Evolutionary conservation across 2,797 vertebrate genomes (phyloP).

Genomic region (Pachyuromys duprasi): DNA sequence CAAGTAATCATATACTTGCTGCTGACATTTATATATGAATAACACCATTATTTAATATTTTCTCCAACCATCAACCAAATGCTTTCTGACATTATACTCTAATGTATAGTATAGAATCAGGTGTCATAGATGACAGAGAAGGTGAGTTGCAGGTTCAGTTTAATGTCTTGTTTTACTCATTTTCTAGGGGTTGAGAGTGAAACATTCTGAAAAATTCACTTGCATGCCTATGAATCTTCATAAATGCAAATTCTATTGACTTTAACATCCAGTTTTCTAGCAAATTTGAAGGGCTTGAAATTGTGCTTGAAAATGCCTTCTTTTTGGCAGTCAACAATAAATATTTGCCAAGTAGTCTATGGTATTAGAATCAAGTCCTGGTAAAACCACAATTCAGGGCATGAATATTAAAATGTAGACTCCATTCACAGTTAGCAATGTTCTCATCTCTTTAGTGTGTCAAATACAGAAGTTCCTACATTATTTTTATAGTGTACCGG

Average conservation of each 20-base stretch:
- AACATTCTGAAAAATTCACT: constrained; percentile 68
- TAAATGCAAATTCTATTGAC: constrained; percentile 71
- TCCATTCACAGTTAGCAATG: not conserved
- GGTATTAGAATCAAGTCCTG: constrained; percentile 62
- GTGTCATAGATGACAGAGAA: constrained; percentile 72
- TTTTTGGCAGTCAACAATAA: constrained; percentile 66
- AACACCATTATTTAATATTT: constrained; percentile 73
- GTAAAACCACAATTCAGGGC: constrained; percentile 14
- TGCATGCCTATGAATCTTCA: constrained; percentile 67
- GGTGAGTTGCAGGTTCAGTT: constrained; percentile 48
- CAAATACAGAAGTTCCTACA: not conserved
- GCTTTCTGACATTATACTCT: constrained; percentile 75
- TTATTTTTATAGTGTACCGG: not conserved
- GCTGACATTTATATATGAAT: constrained; percentile 71
- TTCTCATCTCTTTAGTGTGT: not conserved
- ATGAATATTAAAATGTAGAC: constrained; percentile 42
- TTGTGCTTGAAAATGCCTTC: constrained; percentile 69
- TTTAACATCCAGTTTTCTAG: constrained; percentile 72
- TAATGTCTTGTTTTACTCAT: constrained; percentile 73
- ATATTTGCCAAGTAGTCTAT: constrained; percentile 52
- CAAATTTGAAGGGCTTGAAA: constrained; percentile 71
- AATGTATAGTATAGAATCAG: constrained; percentile 68
- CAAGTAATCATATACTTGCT: constrained; percentile 30
- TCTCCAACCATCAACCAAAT: constrained; percentile 70
- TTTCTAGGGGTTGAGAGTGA: constrained; percentile 55